Conservation (phyloP, 2,797 vertebrate species). For the Alca torda region DNA sequence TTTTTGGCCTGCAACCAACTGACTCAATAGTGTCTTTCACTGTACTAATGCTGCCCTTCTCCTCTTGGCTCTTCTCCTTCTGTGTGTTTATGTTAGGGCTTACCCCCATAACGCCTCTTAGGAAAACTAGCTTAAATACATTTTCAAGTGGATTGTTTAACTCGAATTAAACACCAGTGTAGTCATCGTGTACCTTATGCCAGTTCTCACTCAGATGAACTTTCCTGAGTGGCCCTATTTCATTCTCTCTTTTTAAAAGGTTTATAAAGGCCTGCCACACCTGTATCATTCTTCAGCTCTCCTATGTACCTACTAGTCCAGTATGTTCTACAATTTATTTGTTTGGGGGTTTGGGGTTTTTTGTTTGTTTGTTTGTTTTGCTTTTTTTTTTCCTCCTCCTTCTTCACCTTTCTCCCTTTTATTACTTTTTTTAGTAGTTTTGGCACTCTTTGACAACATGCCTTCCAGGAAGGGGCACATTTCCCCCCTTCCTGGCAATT, state of each 20-base stretch:
- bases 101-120: not conserved
- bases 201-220: not conserved
- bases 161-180: not conserved
- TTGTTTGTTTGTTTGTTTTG: not conserved
- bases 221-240: not conserved
- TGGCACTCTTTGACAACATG: not conserved
- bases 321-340: not conserved
- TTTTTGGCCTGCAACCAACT: not conserved
- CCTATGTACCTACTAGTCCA: not conserved
- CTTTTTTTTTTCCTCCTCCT: not conserved
- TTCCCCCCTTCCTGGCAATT: not conserved
- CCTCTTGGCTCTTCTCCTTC: not conserved
- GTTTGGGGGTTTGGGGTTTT: fast-evolving
- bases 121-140: not conserved
- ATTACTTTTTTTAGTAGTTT: not conserved
- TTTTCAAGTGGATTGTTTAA: not conserved
- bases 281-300: not conserved
- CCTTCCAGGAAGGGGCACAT: not conserved
- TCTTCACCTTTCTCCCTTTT: not conserved
- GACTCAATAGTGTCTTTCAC: not conserved
- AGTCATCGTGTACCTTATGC: not conserved
- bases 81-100: not conserved
- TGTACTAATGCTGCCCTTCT: not conserved
- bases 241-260: not conserved
- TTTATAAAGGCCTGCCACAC: not conserved